These are phyloP conservation scores for Drosophila yooni DNA, from an alignment of 2,888 invertebrate genomes.

Conservation along the genomic window DNA sequence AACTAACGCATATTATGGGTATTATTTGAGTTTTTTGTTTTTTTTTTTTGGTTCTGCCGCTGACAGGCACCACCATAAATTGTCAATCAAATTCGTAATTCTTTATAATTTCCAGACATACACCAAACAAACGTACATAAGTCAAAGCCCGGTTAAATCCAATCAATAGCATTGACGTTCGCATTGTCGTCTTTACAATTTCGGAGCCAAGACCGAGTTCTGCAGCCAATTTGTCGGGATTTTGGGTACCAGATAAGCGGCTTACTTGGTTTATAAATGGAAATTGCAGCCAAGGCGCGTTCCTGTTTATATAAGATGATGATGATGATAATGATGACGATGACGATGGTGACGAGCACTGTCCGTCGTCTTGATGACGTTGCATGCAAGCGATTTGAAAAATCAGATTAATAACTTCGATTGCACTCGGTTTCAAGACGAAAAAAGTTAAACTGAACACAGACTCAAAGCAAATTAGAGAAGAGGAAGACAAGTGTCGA, in stretches of 20 bases:
- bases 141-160: constrained; percentile 50
- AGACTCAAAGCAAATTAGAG: background rate
- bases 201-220: constrained; percentile 24
- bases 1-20: constrained; percentile 39
- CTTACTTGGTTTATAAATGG: constrained; percentile 76
- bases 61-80: constrained; percentile 57
- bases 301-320: constrained; percentile 70
- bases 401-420: constrained; percentile 79
- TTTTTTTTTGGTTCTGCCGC: constrained; percentile 13
- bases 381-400: constrained; percentile 72
- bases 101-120: constrained; percentile 51
- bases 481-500: constrained; percentile 31
- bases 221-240: constrained; percentile 77
- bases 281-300: constrained; percentile 76
- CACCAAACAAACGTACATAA: constrained; percentile 1
- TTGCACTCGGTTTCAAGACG: constrained; percentile 47
- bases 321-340: constrained; percentile 42
- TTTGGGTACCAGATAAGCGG: constrained; percentile 73
- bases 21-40: constrained; percentile 29
- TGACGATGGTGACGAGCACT: constrained; percentile 26
- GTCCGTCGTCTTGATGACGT: constrained; percentile 61
- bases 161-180: constrained; percentile 74
- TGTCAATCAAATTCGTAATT: constrained; percentile 62
- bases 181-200: constrained; percentile 54
- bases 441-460: constrained; percentile 7